A percentile compares a stretch with the other conserved stretches of the same genome.
Conservation (phyloP, 2,797 vertebrate species). For the Muscicapa comitata region DNA sequence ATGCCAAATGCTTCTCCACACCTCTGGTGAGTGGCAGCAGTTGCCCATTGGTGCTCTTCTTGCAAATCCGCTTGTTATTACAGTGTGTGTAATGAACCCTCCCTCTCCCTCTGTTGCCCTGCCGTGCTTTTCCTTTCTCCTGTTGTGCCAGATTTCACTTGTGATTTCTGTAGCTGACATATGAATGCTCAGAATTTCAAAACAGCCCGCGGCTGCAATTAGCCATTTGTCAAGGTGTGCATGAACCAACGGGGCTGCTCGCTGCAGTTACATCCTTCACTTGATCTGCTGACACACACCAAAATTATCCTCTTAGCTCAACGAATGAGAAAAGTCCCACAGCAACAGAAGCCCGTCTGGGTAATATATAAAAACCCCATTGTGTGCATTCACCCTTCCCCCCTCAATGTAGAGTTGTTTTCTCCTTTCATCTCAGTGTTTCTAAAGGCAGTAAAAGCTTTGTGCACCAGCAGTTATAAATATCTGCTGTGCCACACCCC, state of each 20-base stretch:
- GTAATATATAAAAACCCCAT: neutral
- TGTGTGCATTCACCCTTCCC: neutral
- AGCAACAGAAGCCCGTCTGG: neutral
- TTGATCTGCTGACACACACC: neutral
- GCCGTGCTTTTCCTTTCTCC: neutral
- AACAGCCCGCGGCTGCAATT: slow-evolving; percentile 21
- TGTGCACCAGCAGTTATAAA: slow-evolving; percentile 1
- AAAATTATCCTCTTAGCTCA: neutral
- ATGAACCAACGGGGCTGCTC: slow-evolving; percentile 7
- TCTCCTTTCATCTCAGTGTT: neutral
- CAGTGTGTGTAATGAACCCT: neutral
- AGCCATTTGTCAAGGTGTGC: slow-evolving; percentile 56
- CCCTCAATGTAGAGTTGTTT: neutral
- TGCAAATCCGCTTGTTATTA: neutral
- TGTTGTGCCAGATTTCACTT: neutral
- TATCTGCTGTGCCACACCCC: neutral
- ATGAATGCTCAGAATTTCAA: neutral
- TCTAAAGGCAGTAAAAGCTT: slow-evolving; percentile 15
- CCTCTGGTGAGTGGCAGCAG: neutral
- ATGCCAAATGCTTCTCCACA: neutral
- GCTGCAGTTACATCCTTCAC: neutral
- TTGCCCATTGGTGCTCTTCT: neutral
- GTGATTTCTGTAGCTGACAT: neutral
- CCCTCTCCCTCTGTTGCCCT: neutral
- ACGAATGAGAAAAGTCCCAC: neutral